phyloP scores from a whole-genome alignment of 2,888 invertebrate genomes.

The Drosophila rellima region DNA sequence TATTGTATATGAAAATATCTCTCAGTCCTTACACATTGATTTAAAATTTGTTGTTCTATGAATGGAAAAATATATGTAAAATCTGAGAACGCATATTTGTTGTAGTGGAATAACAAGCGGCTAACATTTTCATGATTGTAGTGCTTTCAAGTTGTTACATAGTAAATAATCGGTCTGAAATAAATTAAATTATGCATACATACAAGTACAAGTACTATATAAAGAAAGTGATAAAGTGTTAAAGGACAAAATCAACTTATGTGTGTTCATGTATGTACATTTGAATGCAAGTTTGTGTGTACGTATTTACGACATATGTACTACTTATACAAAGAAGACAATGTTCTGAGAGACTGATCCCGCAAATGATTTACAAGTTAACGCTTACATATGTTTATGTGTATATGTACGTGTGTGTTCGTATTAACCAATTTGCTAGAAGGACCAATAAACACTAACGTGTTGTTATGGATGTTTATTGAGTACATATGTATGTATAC shows the following conservation, averaged over 20 bases:
- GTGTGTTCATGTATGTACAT: constrained; percentile 3
- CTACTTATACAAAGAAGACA: neutral
- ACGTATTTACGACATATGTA: neutral
- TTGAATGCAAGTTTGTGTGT: neutral
- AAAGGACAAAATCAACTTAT: neutral
- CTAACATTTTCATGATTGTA: neutral
- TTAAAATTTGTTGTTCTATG: too few relatives aligned
- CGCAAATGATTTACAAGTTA: neutral
- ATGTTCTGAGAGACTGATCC: neutral
- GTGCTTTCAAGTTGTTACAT: neutral
- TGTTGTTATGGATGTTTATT: too few relatives aligned
- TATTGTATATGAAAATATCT: too few relatives aligned
- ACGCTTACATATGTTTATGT: neutral
- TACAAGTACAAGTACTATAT: neutral
- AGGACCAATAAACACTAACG: constrained; percentile 10
- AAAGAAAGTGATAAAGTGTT: neutral
- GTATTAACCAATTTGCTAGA: constrained; percentile 3
- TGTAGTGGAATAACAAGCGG: neutral
- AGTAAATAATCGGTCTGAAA: neutral
- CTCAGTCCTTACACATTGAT: too few relatives aligned
- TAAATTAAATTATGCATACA: neutral
- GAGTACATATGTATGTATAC: neutral
- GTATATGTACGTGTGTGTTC: neutral
- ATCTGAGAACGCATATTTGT: neutral
- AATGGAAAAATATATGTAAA: neutral